A percentile compares a stretch with the other conserved stretches of the same genome.
These are phyloP conservation scores for Drosophila kanekoi DNA, from an alignment of 2,888 invertebrate genomes.

Conservation along the genomic window DNA sequence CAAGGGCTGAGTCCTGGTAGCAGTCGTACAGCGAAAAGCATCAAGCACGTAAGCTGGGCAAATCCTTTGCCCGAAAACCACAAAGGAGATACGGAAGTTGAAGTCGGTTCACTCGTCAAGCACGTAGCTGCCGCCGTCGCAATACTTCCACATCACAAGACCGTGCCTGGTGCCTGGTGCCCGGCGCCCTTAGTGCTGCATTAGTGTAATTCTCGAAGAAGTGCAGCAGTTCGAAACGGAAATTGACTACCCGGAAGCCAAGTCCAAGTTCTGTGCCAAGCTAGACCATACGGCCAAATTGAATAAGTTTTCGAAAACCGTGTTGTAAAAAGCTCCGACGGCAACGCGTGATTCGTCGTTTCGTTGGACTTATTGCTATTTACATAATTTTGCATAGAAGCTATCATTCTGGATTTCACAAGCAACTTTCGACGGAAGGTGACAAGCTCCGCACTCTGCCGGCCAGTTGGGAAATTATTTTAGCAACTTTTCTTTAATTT, in stretches of 20 bases:
- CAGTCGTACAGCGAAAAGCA: slow-evolving; percentile 83
- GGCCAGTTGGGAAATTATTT: slow-evolving; percentile 56
- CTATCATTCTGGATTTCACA: slow-evolving; percentile 85
- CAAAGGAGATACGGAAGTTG: slow-evolving; percentile 83
- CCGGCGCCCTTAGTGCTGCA: slow-evolving; percentile 38
- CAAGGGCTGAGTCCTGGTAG: slow-evolving; percentile 85
- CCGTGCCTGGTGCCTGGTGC: slow-evolving; percentile 22
- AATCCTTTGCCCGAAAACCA: slow-evolving; percentile 82
- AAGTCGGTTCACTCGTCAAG: slow-evolving; percentile 77
- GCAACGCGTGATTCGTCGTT: slow-evolving; percentile 45
- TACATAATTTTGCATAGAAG: slow-evolving; percentile 65
- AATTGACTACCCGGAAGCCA: slow-evolving; percentile 81
- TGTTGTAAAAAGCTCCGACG: slow-evolving; percentile 60
- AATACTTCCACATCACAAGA: slow-evolving; percentile 39
- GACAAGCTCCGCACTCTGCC: slow-evolving; percentile 38
- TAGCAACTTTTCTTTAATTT: slow-evolving; percentile 66
- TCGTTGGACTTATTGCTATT: slow-evolving; percentile 45
- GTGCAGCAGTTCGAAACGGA: slow-evolving; percentile 78
- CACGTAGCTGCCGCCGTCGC: slow-evolving; percentile 59
- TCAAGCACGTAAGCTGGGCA: slow-evolving; percentile 84
- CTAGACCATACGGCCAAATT: slow-evolving; percentile 39
- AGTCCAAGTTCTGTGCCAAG: slow-evolving; percentile 45
- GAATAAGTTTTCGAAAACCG: slow-evolving; percentile 38
- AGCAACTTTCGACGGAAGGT: slow-evolving; percentile 84
- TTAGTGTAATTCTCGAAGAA: slow-evolving; percentile 44